Conservation (phyloP, 2,888 invertebrate species). For the Seira ritae region DNA sequence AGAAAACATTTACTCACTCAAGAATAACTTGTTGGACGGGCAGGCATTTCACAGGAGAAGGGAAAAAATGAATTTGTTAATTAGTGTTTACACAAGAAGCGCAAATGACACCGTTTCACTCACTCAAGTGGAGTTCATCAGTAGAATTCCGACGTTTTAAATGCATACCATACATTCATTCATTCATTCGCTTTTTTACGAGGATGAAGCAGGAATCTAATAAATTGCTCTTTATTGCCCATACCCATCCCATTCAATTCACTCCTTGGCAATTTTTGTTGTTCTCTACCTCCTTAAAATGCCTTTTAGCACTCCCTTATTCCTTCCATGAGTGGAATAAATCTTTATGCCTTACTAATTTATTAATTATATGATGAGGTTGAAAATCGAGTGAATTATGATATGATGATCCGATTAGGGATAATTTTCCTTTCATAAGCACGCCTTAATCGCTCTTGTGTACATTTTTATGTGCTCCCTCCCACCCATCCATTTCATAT, state of each 20-base stretch:
- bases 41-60: not conserved
- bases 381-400: slow-evolving; percentile 4
- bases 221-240: slow-evolving; percentile 3
- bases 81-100: slow-evolving; percentile 7
- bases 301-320: slow-evolving; percentile 6
- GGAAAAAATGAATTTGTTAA: slow-evolving; percentile 12
- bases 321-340: not conserved
- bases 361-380: slow-evolving; percentile 11
- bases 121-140: not conserved
- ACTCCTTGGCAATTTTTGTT: not conserved
- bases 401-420: not conserved
- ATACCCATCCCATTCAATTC: not conserved
- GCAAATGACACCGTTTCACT: not conserved
- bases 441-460: no score
- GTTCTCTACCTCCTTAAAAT: not conserved
- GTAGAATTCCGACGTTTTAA: no score
- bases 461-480: not conserved
- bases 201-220: not conserved
- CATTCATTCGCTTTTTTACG: no score
- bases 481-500: slow-evolving; percentile 34
- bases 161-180: no score
- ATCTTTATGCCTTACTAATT: not conserved
- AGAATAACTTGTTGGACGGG: not conserved
- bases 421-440: no score
- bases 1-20: slow-evolving; percentile 25